A percentile compares a stretch with the other conserved stretches of the same genome.
Conservation (phyloP, 2,113 vertebrate species). For the Paralichthys olivaceus region DNA sequence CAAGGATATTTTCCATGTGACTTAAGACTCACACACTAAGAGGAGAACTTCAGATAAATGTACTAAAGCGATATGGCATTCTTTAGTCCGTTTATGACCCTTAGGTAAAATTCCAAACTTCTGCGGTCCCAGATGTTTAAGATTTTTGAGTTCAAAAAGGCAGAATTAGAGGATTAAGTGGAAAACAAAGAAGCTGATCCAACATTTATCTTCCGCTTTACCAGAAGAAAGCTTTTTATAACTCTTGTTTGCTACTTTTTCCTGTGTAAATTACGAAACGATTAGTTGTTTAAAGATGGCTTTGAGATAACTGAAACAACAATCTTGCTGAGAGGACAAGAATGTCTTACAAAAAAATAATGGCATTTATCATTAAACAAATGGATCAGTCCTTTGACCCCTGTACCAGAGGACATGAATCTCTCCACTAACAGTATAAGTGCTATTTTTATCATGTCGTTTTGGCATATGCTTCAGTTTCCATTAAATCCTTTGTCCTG, state of each 20-base stretch:
- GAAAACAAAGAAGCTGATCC: constrained; percentile 18
- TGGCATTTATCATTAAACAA: not conserved
- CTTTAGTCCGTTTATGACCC: constrained; percentile 35
- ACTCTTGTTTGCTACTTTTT: constrained; percentile 5
- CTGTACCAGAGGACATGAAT: no score
- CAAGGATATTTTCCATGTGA: constrained; percentile 64
- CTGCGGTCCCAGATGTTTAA: constrained; percentile 46
- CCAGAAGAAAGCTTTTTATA: not conserved
- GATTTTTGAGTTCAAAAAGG: constrained; percentile 43
- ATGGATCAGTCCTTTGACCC: no score
- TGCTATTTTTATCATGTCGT: no score
- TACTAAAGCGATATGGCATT: constrained; percentile 17
- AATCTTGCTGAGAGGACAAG: constrained; percentile 32
- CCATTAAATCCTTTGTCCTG: constrained; percentile 4
- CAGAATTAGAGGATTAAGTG: constrained; percentile 44
- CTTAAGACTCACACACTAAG: constrained; percentile 56
- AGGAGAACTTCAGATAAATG: constrained; percentile 70
- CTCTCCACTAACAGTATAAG: no score
- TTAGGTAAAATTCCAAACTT: constrained; percentile 35
- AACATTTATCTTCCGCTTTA: constrained; percentile 22
- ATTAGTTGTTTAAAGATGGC: constrained; percentile 28
- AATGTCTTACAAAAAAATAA: constrained; percentile 5
- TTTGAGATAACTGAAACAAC: constrained; percentile 52
- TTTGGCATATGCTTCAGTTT: no score
- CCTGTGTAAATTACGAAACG: constrained; percentile 13